Conservation (phyloP, 1,140 invertebrate genomes). For the Riptortus pedestris region DNA sequence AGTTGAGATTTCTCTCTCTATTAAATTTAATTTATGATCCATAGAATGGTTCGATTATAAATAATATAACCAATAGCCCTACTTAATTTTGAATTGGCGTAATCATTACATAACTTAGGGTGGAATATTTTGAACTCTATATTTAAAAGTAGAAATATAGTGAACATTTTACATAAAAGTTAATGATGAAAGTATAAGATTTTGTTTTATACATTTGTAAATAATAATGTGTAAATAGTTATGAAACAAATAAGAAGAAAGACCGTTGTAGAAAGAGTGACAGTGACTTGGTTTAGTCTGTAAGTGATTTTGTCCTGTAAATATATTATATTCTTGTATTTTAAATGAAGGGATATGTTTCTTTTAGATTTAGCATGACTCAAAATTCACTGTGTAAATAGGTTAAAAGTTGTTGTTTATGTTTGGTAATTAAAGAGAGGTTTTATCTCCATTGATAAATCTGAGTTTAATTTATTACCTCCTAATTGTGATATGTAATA, state of each 20-base stretch:
- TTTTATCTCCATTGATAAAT: slow-evolving; percentile 13
- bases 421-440: slow-evolving; percentile 26
- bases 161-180: too few relatives aligned
- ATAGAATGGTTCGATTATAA: too few relatives aligned
- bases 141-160: not conserved
- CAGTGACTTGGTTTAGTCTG: slow-evolving; percentile 4
- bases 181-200: not conserved
- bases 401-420: slow-evolving; percentile 25
- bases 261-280: not conserved
- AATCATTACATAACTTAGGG: not conserved
- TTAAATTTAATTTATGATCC: too few relatives aligned
- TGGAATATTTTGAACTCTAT: not conserved
- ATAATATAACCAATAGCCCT: too few relatives aligned
- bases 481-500: too few relatives aligned
- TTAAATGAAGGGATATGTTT: slow-evolving; percentile 23
- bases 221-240: not conserved
- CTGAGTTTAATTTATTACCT: too few relatives aligned
- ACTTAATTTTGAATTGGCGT: too few relatives aligned
- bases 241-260: not conserved
- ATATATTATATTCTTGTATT: slow-evolving; percentile 29
- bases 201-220: not conserved
- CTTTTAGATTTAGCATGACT: slow-evolving; percentile 12
- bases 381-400: slow-evolving; percentile 19
- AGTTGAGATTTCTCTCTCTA: too few relatives aligned
- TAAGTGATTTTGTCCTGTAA: slow-evolving; percentile 9